Evolutionary conservation across 1,140 invertebrate species (phyloP).

Genomic region (Aphis gossypii): DNA sequence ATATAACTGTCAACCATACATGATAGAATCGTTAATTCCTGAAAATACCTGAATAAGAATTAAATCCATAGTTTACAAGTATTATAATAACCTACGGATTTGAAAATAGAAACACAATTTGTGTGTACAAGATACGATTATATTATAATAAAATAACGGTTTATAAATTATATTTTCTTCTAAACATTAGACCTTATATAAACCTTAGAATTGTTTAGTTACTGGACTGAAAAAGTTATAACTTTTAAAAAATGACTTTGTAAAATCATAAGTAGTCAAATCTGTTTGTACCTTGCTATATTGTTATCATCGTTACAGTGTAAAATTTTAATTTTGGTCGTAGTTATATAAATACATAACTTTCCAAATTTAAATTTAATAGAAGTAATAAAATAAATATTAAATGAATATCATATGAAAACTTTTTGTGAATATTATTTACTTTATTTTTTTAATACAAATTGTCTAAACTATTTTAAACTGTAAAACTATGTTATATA

Average conservation of each 20-base stretch:
- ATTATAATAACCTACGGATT: too few relatives aligned
- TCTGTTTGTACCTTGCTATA: too few relatives aligned
- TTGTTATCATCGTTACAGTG: neutral
- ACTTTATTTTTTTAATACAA: neutral
- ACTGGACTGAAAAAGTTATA: neutral
- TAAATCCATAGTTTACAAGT: too few relatives aligned
- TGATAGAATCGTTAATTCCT: too few relatives aligned
- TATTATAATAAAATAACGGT: too few relatives aligned
- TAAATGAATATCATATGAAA: neutral
- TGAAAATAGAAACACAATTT: too few relatives aligned
- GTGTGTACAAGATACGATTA: too few relatives aligned
- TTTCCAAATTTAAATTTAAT: neutral
- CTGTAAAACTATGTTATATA: neutral
- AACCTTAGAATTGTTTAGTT: neutral
- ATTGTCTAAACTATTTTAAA: neutral
- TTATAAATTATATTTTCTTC: too few relatives aligned
- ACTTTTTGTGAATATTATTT: neutral
- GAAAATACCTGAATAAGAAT: too few relatives aligned
- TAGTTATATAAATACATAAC: neutral
- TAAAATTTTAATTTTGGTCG: too few relatives aligned
- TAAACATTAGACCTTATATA: too few relatives aligned
- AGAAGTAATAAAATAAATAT: neutral
- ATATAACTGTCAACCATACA: too few relatives aligned
- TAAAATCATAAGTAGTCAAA: neutral
- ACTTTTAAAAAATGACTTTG: neutral